phyloP scores from a whole-genome alignment of 2,797 vertebrate species.

The Perdix hodgsoniae region DNA sequence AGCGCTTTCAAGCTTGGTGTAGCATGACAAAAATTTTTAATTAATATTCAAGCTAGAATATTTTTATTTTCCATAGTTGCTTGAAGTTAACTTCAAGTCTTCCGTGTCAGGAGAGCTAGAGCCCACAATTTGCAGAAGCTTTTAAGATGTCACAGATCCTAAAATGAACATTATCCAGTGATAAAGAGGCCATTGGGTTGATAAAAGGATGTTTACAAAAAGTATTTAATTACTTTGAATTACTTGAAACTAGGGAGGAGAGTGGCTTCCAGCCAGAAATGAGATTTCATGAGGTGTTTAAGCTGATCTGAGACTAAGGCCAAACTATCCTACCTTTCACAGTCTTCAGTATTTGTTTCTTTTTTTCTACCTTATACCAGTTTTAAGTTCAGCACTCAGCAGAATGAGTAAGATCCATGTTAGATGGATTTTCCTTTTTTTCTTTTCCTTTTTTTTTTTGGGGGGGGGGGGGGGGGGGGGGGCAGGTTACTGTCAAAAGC shows the following conservation, averaged over 20 bases:
- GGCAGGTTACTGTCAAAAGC: neutral
- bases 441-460: neutral
- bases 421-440: neutral
- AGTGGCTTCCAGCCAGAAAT: neutral
- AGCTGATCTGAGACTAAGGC: neutral
- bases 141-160: neutral
- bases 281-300: neutral
- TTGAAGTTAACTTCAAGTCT: neutral
- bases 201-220: neutral
- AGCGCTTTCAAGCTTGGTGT: neutral
- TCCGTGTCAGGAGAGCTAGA: neutral
- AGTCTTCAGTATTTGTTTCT: neutral
- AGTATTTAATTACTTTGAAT: neutral
- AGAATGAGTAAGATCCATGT: neutral
- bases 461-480: too few relatives aligned
- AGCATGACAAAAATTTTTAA: neutral
- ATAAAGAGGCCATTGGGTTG: neutral
- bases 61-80: neutral
- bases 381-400: accelerated
- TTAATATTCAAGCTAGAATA: slow-evolving; percentile 14
- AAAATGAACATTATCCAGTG: neutral
- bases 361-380: neutral
- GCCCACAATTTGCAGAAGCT: neutral
- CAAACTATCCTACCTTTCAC: neutral
- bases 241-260: neutral